These are phyloP conservation scores for Nemotelus pantherinus DNA, from an alignment of 2,888 invertebrate genomes.

Conservation along the genomic window DNA sequence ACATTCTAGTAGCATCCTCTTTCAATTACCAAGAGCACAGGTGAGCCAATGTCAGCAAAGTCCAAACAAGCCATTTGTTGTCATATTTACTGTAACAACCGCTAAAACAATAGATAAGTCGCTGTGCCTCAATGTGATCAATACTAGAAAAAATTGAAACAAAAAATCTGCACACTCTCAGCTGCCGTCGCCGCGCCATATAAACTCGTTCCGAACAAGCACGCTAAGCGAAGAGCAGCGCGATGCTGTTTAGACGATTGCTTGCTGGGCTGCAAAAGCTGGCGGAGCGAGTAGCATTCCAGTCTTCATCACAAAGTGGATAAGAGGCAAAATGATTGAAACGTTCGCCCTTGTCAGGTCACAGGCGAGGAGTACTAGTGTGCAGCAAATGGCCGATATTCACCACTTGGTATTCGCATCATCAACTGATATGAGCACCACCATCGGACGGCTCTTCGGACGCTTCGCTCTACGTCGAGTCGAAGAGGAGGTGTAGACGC, in stretches of 20 bases:
- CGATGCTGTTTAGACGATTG: background rate
- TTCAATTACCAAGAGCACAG: no score
- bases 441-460: background rate
- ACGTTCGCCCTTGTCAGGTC: slow-evolving; percentile 31
- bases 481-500: slow-evolving; percentile 1
- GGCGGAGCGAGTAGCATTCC: background rate
- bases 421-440: slow-evolving; percentile 16
- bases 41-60: background rate
- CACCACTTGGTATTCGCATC: slow-evolving; percentile 16
- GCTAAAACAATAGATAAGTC: slow-evolving; percentile 13
- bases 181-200: background rate
- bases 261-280: background rate
- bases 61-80: slow-evolving; percentile 17
- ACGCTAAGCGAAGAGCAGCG: background rate
- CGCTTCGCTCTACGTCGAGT: background rate
- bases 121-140: slow-evolving; percentile 23
- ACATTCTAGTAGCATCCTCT: no score
- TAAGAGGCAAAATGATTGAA: slow-evolving; percentile 22
- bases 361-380: background rate
- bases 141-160: background rate
- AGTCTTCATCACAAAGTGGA: slow-evolving; percentile 4
- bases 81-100: slow-evolving; percentile 19
- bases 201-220: background rate
- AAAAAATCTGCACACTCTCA: slow-evolving; percentile 8
- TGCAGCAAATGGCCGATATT: slow-evolving; percentile 29